Base-by-base conservation (phyloP, 2,113 vertebrate species). In the Aspidoscelis tigris region DNA sequence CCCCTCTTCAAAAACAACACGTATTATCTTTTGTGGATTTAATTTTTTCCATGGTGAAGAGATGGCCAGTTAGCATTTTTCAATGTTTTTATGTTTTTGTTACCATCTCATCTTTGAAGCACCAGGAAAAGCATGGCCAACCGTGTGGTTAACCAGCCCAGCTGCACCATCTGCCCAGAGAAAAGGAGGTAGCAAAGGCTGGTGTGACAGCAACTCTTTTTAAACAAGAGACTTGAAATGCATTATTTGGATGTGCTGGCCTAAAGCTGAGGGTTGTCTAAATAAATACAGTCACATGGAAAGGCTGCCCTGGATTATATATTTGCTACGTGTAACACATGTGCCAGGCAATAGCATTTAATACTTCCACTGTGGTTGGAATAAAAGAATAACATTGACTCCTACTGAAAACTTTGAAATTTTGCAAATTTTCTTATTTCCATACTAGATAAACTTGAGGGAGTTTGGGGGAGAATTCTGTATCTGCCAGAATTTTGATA, bases 151-250 rank as follows among this genome's bases (percentile, higher is more conserved):
- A 76, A 89, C 87, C 82, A 61, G 70, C 43, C 39, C 47, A 80
- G 66, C 18, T 80, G 55, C 73, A 86, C 55, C 66, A 81, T 80
- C 70, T 85, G 76, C 85, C 88, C 79, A 80, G 44, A 87, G 20
- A 84, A 61, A 82, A 0, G 21, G 68, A 12, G 0, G 0, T 61
- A 76, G n/a, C 33, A 78, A 12, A 65, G 83, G 71, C 64, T 10
- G 33, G 33, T 33, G 70, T 0, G 5, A 85, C 84, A 84, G 66
- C 14, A 47, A 0, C 0, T 84, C 73, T 47, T 68, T 70, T 76
- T 71, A 21, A 82, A 80, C 18, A 80, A 44, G 81, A 20, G 69
- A 9, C 14, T 33, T 7, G 4, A 76, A 39, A 61, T 39, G 50
- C 24, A 33, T 14, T 87, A 12, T 47, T 71, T 5, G 84, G 75